Evolutionary conservation across 30 jellyfish, hydroid and myxozoan species (phyloP).

Genomic region (Clytia hemisphaerica): DNA sequence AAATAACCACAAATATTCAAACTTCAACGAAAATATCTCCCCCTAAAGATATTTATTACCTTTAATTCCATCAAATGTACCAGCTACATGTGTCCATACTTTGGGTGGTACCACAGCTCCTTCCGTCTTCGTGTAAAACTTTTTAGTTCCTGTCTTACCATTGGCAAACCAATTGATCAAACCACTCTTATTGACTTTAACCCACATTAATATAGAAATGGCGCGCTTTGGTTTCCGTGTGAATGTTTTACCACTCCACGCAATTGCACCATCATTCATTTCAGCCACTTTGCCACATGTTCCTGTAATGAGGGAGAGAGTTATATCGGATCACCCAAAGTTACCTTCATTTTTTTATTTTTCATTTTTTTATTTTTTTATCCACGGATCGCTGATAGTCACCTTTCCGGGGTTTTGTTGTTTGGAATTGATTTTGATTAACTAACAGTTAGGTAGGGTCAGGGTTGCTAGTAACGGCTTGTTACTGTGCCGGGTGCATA

Average conservation of each 20-base stretch:
- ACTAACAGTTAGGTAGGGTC: too few species aligned
- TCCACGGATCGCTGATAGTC: too few species aligned
- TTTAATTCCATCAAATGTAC: constrained; percentile 79
- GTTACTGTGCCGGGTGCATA: too few species aligned
- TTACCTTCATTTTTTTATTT: too few species aligned
- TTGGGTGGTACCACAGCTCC: constrained; percentile 83
- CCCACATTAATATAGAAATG: constrained; percentile 90
- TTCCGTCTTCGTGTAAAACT: constrained; percentile 56
- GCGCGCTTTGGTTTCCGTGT: constrained; percentile 67
- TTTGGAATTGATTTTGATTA: too few species aligned
- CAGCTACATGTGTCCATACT: constrained; percentile 94
- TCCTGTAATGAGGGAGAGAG: constrained; percentile 33
- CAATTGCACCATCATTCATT: constrained; percentile 68
- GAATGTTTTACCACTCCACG: constrained; percentile 80
- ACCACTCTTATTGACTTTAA: constrained; percentile 76
- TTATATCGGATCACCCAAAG: too few species aligned
- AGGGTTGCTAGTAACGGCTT: too few species aligned
- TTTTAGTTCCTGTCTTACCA: constrained; percentile 60
- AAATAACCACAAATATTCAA: too few species aligned
- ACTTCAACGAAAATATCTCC: too few species aligned
- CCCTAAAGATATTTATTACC: too few species aligned
- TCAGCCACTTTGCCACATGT: constrained; percentile 89
- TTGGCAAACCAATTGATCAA: constrained; percentile 83
- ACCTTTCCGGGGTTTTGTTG: too few species aligned
- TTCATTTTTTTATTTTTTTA: too few species aligned